phyloP scores from a whole-genome alignment of 2,888 invertebrate genomes.

The Apamea monoglypha region DNA sequence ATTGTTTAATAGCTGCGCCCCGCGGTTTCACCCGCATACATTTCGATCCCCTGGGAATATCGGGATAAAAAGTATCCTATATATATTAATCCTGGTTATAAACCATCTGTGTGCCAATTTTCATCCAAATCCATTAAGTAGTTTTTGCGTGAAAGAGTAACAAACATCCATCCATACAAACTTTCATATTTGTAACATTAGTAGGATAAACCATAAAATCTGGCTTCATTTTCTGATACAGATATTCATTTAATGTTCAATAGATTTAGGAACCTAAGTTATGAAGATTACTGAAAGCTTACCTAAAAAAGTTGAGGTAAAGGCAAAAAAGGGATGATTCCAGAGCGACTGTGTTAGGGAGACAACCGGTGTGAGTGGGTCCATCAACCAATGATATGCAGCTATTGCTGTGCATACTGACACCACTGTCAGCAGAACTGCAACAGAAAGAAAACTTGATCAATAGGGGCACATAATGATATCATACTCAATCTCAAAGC shows the following conservation, averaged over 20 bases:
- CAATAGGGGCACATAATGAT: neutral
- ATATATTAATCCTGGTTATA: too few species aligned
- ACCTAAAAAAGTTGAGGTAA: constrained; percentile 96
- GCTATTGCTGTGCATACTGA: constrained; percentile 98
- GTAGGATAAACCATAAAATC: too few species aligned
- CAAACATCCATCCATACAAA: too few species aligned
- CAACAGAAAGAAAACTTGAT: constrained; percentile 60
- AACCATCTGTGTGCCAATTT: too few species aligned
- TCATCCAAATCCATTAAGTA: too few species aligned
- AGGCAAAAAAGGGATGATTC: constrained; percentile 98
- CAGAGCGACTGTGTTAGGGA: constrained; percentile 97
- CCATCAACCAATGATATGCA: constrained; percentile 98
- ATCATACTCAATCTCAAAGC: neutral
- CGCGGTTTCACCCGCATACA: too few species aligned
- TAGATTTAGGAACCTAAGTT: neutral
- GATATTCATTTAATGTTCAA: constrained; percentile 5
- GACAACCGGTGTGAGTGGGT: constrained; percentile 97
- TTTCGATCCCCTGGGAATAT: too few species aligned
- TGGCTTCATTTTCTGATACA: neutral
- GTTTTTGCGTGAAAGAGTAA: too few species aligned
- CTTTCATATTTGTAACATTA: too few species aligned
- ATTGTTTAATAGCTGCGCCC: too few species aligned
- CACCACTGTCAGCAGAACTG: constrained; percentile 96
- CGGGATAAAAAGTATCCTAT: too few species aligned
- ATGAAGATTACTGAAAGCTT: constrained; percentile 72